A percentile compares a stretch with the other conserved stretches of the same genome.
phyloP scores from a whole-genome alignment of 2,888 invertebrate genomes.

The Gymnoscelis rufifasciata region DNA sequence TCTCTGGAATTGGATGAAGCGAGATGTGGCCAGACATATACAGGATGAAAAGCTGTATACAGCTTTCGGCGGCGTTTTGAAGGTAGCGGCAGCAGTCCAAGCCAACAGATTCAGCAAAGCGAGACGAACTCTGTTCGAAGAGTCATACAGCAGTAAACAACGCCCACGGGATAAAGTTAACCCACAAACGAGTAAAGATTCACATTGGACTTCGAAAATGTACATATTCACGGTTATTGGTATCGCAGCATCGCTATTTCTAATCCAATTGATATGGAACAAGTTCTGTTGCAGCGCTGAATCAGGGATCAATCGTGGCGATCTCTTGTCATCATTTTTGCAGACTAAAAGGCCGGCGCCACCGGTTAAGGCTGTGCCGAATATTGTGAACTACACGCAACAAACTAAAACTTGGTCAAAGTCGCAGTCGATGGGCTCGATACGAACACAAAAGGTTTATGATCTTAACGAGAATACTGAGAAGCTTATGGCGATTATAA shows the following conservation, averaged over 20 bases:
- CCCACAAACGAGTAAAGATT: too few species aligned
- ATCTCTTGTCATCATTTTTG: not conserved
- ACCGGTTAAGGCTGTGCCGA: not conserved
- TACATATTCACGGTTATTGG: slow-evolving; percentile 49
- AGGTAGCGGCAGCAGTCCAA: slow-evolving; percentile 68
- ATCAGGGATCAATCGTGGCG: not conserved
- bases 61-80: slow-evolving; percentile 62
- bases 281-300: too few species aligned
- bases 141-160: slow-evolving; percentile 7
- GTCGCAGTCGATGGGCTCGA: slow-evolving; percentile 43
- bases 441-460: slow-evolving; percentile 53
- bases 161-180: too few species aligned
- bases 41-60: slow-evolving; percentile 60
- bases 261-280: slow-evolving; percentile 45
- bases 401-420: slow-evolving; percentile 27
- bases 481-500: slow-evolving; percentile 56
- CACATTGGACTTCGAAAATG: slow-evolving; percentile 45
- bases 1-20: slow-evolving; percentile 71
- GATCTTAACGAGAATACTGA: slow-evolving; percentile 64
- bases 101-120: slow-evolving; percentile 60
- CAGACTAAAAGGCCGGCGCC: not conserved
- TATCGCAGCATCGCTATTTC: slow-evolving; percentile 46
- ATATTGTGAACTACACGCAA: not conserved
- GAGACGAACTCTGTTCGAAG: slow-evolving; percentile 54
- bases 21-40: slow-evolving; percentile 61